These are phyloP conservation scores for Synanthedon myopaeformis DNA, from an alignment of 2,888 invertebrate genomes.

Conservation along the genomic window DNA sequence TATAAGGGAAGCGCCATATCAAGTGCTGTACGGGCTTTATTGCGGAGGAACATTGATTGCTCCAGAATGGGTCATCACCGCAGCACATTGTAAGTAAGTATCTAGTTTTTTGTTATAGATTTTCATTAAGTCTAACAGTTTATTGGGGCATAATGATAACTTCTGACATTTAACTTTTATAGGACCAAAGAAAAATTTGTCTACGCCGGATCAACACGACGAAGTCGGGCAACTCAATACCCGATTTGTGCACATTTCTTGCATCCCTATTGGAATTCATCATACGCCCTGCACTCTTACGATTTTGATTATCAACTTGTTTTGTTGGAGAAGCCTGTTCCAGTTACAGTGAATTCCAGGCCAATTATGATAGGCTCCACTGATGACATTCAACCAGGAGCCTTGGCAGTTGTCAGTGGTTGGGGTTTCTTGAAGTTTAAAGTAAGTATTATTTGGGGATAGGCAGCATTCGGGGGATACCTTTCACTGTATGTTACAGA, in stretches of 20 bases:
- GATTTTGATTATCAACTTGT: conserved; percentile 56
- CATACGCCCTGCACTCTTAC: conserved; percentile 23
- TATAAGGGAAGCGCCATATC: conserved; percentile 39
- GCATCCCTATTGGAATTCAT: conserved; percentile 37
- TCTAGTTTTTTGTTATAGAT: no score
- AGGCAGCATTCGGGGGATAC: no score
- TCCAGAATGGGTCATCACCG: conserved; percentile 53
- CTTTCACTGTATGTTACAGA: no score
- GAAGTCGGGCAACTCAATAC: conserved; percentile 25
- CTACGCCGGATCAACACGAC: conserved; percentile 37
- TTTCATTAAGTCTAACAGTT: no score
- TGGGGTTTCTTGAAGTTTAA: conserved; percentile 47
- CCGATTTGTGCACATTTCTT: conserved; percentile 45
- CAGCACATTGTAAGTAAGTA: conserved; percentile 56
- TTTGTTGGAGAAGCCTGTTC: conserved; percentile 37
- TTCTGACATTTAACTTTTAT: conserved; percentile 6
- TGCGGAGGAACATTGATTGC: conserved; percentile 50
- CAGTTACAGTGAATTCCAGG: conserved; percentile 26
- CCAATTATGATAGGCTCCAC: conserved; percentile 45
- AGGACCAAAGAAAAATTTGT: conserved; percentile 35
- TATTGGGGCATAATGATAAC: background rate
- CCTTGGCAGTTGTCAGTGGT: conserved; percentile 33
- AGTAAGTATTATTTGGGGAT: conserved; percentile 16
- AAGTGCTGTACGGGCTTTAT: conserved; percentile 46
- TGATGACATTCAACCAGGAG: conserved; percentile 27